Evolutionary conservation across 1,140 invertebrate species (phyloP), one percentile per base, ranked within the genome.

Genomic region (Papilio machaon): DNA sequence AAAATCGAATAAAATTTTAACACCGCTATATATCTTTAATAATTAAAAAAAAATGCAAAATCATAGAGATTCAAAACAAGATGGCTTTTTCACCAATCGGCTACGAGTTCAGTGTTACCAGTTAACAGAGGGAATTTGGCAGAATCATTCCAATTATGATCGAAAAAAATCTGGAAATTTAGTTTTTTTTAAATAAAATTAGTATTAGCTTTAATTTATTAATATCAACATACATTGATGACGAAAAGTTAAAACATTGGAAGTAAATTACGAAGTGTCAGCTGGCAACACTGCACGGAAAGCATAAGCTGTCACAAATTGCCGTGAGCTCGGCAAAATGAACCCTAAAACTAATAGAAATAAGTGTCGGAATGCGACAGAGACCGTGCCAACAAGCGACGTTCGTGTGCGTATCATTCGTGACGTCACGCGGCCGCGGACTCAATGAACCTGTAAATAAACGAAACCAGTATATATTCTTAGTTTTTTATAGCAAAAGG

Each of bases 281-380:
- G 11, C 23, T 67, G 30, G 64, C 23, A 30, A 67, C 23, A 67
- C 64, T 67, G 23, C 23, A 67, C 43, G 47, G 47, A 23, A 15
- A 75, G 73, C 47, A 19, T 75, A 52, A 75, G 46, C 43, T 30
- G 19, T 11, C 15, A 35, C 15, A 30, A 38, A 67, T 70, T 78
- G 77, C 79, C 79, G 77, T 80, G 73, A 83, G 89, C 85, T 88
- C 88, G 88, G 85, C 83, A 91, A 91, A 92, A 92, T 89, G 84
- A 88, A 91, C 86, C 90, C 92, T 92, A 92, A 89, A 81, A 58
- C 87, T 91, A 91, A 87, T 75, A 85, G 78, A 80, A 87, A 91
- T 89, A 87, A 94, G 86, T 90, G 87, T 91, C 91, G 91, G 91
- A 93, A 92, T 93, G 91, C 89, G 90, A 89, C 88, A 84, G 85